Conservation (phyloP, 92 coral and sea anemone genomes). For the Porites cylindrica region DNA sequence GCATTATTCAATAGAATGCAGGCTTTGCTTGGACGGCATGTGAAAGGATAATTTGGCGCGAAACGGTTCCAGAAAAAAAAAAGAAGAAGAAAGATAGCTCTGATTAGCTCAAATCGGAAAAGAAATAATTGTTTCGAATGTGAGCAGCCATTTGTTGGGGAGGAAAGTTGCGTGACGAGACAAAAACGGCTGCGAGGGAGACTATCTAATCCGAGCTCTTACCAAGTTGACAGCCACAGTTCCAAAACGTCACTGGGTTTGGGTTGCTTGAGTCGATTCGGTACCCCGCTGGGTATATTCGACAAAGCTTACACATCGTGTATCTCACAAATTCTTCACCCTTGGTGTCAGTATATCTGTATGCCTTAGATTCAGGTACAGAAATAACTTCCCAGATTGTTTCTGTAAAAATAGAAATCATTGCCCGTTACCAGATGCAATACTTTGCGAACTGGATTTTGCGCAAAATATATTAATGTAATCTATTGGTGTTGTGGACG, state of each 20-base stretch:
- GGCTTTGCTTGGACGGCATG: too few species aligned
- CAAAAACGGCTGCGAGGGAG: not conserved
- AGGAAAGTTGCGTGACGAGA: too few species aligned
- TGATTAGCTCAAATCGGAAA: too few species aligned
- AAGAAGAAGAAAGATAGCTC: too few species aligned
- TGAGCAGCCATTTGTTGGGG: too few species aligned
- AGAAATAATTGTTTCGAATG: too few species aligned
- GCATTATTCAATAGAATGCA: too few species aligned
- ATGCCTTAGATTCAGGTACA: constrained; percentile 83
- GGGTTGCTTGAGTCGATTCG: constrained; percentile 92
- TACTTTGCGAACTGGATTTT: not conserved
- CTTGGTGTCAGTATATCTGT: constrained; percentile 77
- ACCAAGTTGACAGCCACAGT: constrained; percentile 93
- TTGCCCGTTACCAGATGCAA: not conserved
- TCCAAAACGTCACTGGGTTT: constrained; percentile 89
- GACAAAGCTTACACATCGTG: constrained; percentile 80
- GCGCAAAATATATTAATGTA: not conserved
- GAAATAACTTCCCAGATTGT: constrained; percentile 73
- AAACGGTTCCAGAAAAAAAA: too few species aligned
- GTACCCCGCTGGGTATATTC: constrained; percentile 88
- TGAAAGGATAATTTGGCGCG: too few species aligned
- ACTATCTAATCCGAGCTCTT: not conserved
- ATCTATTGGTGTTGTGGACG: too few species aligned
- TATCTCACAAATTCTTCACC: constrained; percentile 83
- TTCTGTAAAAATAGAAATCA: constrained; percentile 38